Evolutionary conservation across 2,797 vertebrate species (phyloP).

Genomic region (Eleutherodactylus coqui): DNA sequence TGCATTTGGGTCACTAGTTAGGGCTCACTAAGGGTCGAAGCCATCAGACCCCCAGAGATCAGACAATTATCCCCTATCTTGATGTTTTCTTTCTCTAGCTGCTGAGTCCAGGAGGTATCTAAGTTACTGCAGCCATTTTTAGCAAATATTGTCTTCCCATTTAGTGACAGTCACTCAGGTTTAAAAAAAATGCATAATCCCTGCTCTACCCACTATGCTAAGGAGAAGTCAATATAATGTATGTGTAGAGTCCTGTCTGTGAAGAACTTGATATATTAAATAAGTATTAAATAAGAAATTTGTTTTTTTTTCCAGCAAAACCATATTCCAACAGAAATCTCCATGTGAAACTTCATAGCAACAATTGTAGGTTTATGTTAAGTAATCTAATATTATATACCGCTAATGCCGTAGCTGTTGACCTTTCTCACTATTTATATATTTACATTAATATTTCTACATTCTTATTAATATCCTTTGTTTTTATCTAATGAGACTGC

Average conservation of each 20-base stretch:
- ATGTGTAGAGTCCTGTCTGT: neutral
- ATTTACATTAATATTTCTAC: neutral
- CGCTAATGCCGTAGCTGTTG: neutral
- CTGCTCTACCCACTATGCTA: no score
- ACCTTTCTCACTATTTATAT: slow-evolving; percentile 17
- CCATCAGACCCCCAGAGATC: no score
- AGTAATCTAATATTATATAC: neutral
- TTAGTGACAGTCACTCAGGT: no score
- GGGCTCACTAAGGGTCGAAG: no score
- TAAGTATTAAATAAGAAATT: no score
- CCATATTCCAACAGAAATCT: neutral
- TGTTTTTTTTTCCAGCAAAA: neutral
- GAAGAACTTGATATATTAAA: neutral
- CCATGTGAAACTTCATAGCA: neutral
- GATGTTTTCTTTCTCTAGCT: neutral
- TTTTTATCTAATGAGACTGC: neutral
- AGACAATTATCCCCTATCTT: no score
- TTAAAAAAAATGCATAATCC: no score
- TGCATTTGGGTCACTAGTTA: no score
- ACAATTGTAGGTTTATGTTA: neutral
- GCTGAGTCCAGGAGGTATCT: neutral
- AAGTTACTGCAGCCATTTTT: neutral
- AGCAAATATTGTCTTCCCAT: no score
- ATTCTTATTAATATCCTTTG: neutral
- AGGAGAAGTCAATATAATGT: neutral